Evolutionary conservation across 2,113 vertebrate species (phyloP).

Genomic region (Hippocampus guttulatus): DNA sequence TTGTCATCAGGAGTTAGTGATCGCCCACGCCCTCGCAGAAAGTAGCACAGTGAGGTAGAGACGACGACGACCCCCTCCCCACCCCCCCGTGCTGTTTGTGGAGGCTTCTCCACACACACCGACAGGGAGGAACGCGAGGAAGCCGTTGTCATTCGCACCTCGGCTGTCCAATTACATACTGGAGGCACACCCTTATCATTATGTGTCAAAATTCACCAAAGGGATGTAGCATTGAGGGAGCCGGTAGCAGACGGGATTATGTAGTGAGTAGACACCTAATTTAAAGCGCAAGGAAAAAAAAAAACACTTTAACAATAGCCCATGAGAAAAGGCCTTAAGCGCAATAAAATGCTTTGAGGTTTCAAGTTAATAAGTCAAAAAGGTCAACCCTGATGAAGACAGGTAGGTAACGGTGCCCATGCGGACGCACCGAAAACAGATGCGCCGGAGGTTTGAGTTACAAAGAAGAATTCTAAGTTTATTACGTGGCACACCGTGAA

Average conservation of each 20-base stretch:
- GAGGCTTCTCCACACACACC: not conserved
- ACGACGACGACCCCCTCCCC: not conserved
- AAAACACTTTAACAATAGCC: not conserved
- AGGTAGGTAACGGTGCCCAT: not conserved
- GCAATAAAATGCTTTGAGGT: constrained; percentile 1
- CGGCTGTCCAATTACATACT: not conserved
- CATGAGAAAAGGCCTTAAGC: not conserved
- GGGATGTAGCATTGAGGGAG: not conserved
- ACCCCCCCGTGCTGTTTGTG: constrained; percentile 20
- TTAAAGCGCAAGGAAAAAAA: constrained; percentile 4
- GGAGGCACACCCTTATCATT: not conserved
- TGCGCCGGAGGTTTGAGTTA: not conserved
- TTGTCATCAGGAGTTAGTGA: constrained; percentile 16
- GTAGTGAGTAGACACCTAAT: not conserved
- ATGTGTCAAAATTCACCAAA: not conserved
- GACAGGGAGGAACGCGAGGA: constrained; percentile 10
- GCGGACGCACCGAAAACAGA: not conserved
- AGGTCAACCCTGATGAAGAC: not conserved
- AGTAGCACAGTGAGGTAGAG: constrained; percentile 31
- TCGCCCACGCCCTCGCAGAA: constrained; percentile 30
- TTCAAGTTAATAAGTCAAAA: constrained; percentile 6
- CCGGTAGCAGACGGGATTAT: not conserved
- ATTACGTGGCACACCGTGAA: not conserved
- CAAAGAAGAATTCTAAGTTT: not conserved
- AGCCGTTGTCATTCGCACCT: constrained; percentile 26